Percentiles rank a stretch among this genome's conserved stretches.
Conservation (phyloP, 2,113 vertebrate species). For the Platycercus adscitus region DNA sequence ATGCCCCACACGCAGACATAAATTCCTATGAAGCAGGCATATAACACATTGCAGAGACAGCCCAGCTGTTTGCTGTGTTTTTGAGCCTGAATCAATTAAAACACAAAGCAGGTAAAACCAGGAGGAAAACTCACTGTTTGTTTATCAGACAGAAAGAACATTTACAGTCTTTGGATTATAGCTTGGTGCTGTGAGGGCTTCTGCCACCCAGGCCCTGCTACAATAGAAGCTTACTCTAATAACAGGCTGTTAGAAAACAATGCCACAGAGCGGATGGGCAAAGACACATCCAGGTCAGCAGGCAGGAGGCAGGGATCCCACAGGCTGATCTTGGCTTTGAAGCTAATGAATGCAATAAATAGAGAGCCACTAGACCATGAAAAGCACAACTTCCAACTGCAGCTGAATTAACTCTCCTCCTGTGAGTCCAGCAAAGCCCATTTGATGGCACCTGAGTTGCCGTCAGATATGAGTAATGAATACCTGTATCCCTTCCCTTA, state of each 20-base stretch:
- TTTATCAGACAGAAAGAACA: constrained; percentile 9
- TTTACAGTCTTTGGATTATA: neutral
- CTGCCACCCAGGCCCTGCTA: neutral
- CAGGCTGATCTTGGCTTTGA: constrained; percentile 5
- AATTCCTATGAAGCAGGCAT: neutral
- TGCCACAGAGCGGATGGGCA: neutral
- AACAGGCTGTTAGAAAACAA: neutral
- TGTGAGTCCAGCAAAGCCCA: neutral
- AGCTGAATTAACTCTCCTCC: neutral
- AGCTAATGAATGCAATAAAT: neutral
- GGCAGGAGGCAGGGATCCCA: constrained; percentile 15
- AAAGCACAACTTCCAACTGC: neutral
- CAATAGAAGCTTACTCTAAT: constrained; percentile 31
- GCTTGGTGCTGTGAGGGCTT: neutral
- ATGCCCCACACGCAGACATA: neutral
- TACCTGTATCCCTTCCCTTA: neutral
- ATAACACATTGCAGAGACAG: neutral
- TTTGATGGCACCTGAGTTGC: neutral
- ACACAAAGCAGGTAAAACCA: neutral
- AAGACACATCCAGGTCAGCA: neutral
- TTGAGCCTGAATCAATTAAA: neutral
- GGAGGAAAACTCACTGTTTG: constrained; percentile 1
- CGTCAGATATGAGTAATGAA: neutral
- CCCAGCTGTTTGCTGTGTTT: neutral
- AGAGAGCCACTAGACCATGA: neutral